Evolutionary conservation across 2,113 vertebrate species (phyloP), one percentile per base, ranked within the genome.

Genomic region (Charina bottae): DNA sequence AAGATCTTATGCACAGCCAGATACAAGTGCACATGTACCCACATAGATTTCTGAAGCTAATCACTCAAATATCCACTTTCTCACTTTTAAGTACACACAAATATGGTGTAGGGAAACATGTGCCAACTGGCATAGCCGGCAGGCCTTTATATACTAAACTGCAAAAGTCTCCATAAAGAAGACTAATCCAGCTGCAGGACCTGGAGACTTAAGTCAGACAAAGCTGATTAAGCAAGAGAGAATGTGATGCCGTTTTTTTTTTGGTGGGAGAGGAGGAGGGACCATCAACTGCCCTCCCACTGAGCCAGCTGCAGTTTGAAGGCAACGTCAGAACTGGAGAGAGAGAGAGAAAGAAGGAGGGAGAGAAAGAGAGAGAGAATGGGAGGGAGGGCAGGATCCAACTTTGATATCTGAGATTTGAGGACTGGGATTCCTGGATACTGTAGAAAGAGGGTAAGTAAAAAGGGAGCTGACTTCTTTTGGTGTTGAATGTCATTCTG

Each of bases 191-290:
- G 83, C 53, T 17, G 4, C 26, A 13, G 42, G 62, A 56, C 84
- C 62, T 53, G 84, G 19, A 55, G n/a, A n/a, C 56, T 91, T 91
- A 93, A 93, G 86, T 17, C 42, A 56, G 58, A 62, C 92, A 84
- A 93, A 93, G 92, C 92, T 55, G 92, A 93, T 93, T 93, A 91
- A 46, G 15, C 42, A 62, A 54, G n/a, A 93, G 92, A 91, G 55
- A 88, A 78, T 42, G 89, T 10, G 46, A 42, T 84, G 92, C 58
- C 23, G 12, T 15, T 5, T 49, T 78, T 15, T 5, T 49, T 78
- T 59, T 49, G 64, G 42, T 42, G 68, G 89, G 84, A 72, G 56
- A 28, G 46, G 64, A 78, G 42, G 68, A 21, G 12, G 17, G 2
- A 23, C 55, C 46, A 9, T 49, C 42, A 9, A 1, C 53, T n/a